Evolutionary conservation across 2,888 invertebrate genomes (phyloP), one percentile per base, ranked within the genome.

Genomic region (Xestia rhomboidea): DNA sequence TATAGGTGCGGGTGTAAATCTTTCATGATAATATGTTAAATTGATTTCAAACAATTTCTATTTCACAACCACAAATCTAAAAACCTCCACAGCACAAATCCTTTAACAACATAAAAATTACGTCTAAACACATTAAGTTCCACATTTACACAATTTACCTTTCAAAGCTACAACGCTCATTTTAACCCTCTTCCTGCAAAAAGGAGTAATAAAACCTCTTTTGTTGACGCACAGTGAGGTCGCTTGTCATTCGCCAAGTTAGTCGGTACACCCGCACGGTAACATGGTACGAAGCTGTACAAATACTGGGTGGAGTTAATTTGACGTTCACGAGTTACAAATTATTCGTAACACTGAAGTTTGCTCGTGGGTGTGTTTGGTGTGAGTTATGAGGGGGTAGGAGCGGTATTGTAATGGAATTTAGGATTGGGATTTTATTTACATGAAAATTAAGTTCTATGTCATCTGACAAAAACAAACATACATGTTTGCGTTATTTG

Each of bases 281-380:
- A 41, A n/a, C 60, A 41, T 46, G 62, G 77, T 30, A 41, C 68
- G 72, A 85, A 60, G 78, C 79, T 88, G 41, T 66, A 78, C 70
- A 83, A 83, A 87, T 85, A 86, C 79, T 54, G 70, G 24, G 70
- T 44, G 34, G 78, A 84, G 89, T 86, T 90, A 90, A 91, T 91
- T 91, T 88, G 82, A 86, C 88, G 86, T 71, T 63, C 70, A 62
- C 71, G 71, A 87, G 80, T 88, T 89, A 77, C 76, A 89, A 91
- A 90, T 90, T 91, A 90, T 87, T 84, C 63, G 81, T 75, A 84
- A 84, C 85, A 73, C 81, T 79, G 63, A 89, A 90, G 88, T 90
- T 90, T 68, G 74, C 24, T 84, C 13, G 69, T 49, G 57, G 34
- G 34, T 46, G 44, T 46, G 11, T 49, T 49, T 44, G 57, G 66